Percentiles rank a stretch among this genome's conserved stretches.
These are phyloP conservation scores for Gari tellinella DNA, from an alignment of 2,888 invertebrate genomes.

Conservation along the genomic window DNA sequence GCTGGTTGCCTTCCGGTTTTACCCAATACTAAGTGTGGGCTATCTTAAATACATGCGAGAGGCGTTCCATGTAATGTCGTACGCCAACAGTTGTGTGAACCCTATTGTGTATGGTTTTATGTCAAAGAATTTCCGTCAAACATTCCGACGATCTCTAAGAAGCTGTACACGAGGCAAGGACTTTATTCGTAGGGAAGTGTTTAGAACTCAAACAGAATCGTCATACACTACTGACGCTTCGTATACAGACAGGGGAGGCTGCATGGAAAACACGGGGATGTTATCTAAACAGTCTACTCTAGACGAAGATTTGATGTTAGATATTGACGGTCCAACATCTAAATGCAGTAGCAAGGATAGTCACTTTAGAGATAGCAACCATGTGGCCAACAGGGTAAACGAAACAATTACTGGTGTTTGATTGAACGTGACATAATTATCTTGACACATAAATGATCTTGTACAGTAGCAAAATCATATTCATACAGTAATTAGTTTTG, in stretches of 20 bases:
- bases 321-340: slow-evolving; percentile 15
- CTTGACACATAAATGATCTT: too few species aligned
- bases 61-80: slow-evolving; percentile 88
- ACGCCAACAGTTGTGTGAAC: slow-evolving; percentile 90
- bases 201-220: slow-evolving; percentile 45
- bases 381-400: too few species aligned
- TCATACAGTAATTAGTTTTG: too few species aligned
- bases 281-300: slow-evolving; percentile 35
- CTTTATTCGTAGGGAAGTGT: slow-evolving; percentile 47
- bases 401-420: too few species aligned
- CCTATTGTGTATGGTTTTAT: slow-evolving; percentile 91
- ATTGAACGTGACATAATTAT: too few species aligned
- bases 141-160: slow-evolving; percentile 76
- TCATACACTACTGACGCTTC: slow-evolving; percentile 21
- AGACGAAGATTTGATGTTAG: slow-evolving; percentile 30
- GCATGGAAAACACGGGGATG: slow-evolving; percentile 19
- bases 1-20: slow-evolving; percentile 87
- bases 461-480: too few species aligned
- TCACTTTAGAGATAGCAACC: too few species aligned
- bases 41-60: slow-evolving; percentile 87
- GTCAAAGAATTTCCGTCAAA: slow-evolving; percentile 88
- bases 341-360: too few species aligned
- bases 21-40: slow-evolving; percentile 86
- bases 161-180: slow-evolving; percentile 54
- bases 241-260: background rate